Base-by-base conservation (phyloP, 2,113 vertebrate species). In the Calonectris borealis region DNA sequence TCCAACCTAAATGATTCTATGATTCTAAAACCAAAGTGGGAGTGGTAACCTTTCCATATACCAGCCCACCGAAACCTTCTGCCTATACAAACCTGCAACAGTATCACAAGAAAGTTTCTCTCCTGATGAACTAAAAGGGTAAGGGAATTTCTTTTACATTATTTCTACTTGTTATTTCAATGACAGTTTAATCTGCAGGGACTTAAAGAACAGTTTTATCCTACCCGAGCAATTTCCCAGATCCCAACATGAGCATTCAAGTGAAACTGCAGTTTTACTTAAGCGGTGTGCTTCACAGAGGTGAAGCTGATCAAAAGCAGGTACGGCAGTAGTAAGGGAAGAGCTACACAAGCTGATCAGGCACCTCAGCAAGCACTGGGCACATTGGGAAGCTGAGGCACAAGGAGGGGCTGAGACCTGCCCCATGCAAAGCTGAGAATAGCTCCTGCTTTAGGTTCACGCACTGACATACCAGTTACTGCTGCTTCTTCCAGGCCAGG, bases 161-260 rank as follows among this genome's bases (percentile, higher is more conserved):
- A 49, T 68, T 69, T 69, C 36, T 86, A 42, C 27, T 92, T 61
- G 5, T 70, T 87, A 76, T 87, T 87, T 91, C 58, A 91, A 34
- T 81, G 21, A 72, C 5, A 11, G 24, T 49, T 93, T 61, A 93
- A 79, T 73, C 31, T 36, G 64, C 0, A 5, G 6, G 8, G 20
- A 46, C 25, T 65, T 72, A 64, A 91, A 82, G 38, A 85, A 83
- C 12, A 60, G 11, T 85, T 71, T 88, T 69, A 72, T 34, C 57
- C n/a, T 29, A 60, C 16, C 20, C 24, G n/a, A 75, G 21, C 40
- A 78, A 87, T 58, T 60, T 62, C 36, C 40, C 36, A 83, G 36
- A 82, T 64, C 14, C 31, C 26, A 91, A 44, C 32, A 42, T n/a
- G 36, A 71, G 44, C 2, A 0, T 27, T 64, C 26, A 54, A 14